Conservation (phyloP, 2,797 vertebrate genomes). For the Tympanoctomys barrerae region DNA sequence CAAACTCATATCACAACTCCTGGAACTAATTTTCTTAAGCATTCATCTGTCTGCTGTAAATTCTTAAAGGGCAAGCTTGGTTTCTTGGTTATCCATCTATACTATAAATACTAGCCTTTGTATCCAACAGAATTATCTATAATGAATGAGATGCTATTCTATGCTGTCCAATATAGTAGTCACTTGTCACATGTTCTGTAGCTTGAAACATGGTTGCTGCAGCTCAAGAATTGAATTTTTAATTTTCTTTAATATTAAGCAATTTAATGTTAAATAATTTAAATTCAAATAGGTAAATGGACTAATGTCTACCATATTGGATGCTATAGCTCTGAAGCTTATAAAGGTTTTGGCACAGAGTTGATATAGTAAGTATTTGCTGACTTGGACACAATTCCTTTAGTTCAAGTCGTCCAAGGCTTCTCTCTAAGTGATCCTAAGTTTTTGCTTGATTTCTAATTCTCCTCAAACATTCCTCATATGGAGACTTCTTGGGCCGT, state of each 20-base stretch:
- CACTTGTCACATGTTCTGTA: not conserved
- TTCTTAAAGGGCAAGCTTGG: not conserved
- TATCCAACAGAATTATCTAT: not conserved
- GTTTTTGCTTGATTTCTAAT: slow-evolving; percentile 31
- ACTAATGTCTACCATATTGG: not conserved
- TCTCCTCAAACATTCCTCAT: not conserved
- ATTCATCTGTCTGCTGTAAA: not conserved
- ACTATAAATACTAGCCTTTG: not conserved
- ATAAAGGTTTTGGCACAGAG: not conserved
- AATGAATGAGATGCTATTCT: not conserved
- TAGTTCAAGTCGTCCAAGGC: not conserved
- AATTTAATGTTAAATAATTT: not conserved
- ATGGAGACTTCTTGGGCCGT: not conserved
- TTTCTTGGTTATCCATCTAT: not conserved
- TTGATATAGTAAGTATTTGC: not conserved
- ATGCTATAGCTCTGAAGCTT: not conserved
- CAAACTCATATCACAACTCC: not conserved
- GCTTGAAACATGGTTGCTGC: not conserved
- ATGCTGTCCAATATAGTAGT: not conserved
- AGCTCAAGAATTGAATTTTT: not conserved
- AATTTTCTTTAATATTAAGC: slow-evolving; percentile 28
- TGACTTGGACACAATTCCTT: not conserved
- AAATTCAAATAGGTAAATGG: not conserved
- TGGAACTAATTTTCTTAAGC: not conserved
- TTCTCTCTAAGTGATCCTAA: not conserved